These are phyloP conservation scores for Nannoperca obscura DNA, from an alignment of 2,797 vertebrate genomes.

Conservation along the genomic window DNA sequence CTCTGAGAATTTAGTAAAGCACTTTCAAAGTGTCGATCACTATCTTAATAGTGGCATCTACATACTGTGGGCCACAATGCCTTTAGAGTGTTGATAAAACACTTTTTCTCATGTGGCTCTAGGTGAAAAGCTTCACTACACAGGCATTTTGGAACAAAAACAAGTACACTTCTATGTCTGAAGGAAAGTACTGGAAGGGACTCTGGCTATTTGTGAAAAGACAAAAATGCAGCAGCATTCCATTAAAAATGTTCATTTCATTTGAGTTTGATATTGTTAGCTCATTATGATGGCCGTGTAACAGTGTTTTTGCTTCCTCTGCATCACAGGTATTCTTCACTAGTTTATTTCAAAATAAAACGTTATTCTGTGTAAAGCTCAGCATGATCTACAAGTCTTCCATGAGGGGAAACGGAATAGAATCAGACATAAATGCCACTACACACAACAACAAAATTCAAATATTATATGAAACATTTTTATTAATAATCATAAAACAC, in stretches of 20 bases:
- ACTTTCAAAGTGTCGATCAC: neutral
- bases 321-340: neutral
- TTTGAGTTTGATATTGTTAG: neutral
- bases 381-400: neutral
- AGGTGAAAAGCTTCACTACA: slow-evolving; percentile 15
- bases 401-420: neutral
- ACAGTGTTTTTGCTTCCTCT: neutral
- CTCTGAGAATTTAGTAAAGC: neutral
- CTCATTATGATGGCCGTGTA: neutral
- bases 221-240: neutral
- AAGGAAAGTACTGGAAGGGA: neutral
- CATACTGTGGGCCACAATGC: neutral
- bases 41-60: neutral
- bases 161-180: neutral
- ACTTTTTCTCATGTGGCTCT: neutral
- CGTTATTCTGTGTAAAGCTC: neutral
- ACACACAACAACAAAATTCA: slow-evolving; percentile 42
- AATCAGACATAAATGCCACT: slow-evolving; percentile 26
- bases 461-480: slow-evolving; percentile 80
- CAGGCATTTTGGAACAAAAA: neutral
- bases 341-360: neutral
- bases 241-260: neutral
- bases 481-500: slow-evolving; percentile 86
- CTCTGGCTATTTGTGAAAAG: neutral
- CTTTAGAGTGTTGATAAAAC: neutral